phyloP scores from a whole-genome alignment of 1,140 invertebrate genomes.

The Globodera rostochiensis region DNA sequence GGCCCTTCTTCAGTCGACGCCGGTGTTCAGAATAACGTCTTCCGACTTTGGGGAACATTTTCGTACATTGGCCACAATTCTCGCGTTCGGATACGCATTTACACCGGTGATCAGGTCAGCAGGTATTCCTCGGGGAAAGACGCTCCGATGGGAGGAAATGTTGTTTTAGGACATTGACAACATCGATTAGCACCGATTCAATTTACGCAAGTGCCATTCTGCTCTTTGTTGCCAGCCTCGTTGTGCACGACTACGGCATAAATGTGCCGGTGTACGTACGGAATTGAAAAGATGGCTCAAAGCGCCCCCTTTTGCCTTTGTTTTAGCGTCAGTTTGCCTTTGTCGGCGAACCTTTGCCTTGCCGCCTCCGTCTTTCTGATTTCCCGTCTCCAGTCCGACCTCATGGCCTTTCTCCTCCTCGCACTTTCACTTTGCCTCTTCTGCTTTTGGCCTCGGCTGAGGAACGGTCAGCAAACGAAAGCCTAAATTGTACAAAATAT shows the following conservation, averaged over 20 bases:
- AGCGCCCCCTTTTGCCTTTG: neutral
- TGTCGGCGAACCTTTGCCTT: constrained; percentile 56
- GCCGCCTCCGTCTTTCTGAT: constrained; percentile 80
- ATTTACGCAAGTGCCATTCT: constrained; percentile 87
- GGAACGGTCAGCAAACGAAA: constrained; percentile 70
- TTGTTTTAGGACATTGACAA: constrained; percentile 81
- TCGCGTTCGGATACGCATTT: constrained; percentile 55
- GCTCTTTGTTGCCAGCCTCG: constrained; percentile 83
- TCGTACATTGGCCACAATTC: constrained; percentile 48
- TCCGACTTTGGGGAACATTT: constrained; percentile 34
- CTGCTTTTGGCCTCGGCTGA: constrained; percentile 81
- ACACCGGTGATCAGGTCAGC: constrained; percentile 61
- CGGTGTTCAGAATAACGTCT: neutral
- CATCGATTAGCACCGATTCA: constrained; percentile 92
- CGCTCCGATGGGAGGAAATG: neutral
- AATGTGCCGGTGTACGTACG: constrained; percentile 72
- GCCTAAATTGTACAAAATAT: no score
- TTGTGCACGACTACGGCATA: constrained; percentile 88
- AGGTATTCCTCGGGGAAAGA: neutral
- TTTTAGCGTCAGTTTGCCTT: constrained; percentile 54
- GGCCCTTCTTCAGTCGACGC: neutral
- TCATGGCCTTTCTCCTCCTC: constrained; percentile 83
- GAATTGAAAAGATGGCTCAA: neutral
- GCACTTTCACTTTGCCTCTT: constrained; percentile 85
- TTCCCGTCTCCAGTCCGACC: constrained; percentile 78